Conservation (phyloP, 2,888 invertebrate species). For the Microctonus aethiopoides region DNA sequence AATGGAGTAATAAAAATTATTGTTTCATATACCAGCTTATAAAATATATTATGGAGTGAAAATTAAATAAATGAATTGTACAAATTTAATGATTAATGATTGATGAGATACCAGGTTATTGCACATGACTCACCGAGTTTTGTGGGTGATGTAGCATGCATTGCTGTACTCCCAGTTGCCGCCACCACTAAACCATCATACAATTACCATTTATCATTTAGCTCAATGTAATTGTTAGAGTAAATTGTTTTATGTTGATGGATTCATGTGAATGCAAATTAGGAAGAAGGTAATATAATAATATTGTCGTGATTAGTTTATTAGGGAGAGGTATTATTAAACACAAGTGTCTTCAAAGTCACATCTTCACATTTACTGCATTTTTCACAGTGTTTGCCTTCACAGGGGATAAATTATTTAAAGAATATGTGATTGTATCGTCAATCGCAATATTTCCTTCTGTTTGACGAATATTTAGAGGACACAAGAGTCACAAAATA, state of each 20-base stretch:
- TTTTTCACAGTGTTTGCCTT: conserved; percentile 51
- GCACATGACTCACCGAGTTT: conserved; percentile 64
- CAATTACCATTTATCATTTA: conserved; percentile 54
- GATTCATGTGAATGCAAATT: background rate
- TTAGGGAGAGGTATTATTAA: background rate
- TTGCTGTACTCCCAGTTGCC: conserved; percentile 63
- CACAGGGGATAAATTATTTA: no score
- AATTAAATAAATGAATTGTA: no score
- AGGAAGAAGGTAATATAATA: background rate
- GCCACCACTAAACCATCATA: conserved; percentile 66
- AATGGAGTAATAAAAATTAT: no score
- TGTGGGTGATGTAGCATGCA: conserved; percentile 66
- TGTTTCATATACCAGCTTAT: background rate
- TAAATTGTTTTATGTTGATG: background rate
- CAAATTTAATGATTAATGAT: conserved; percentile 41
- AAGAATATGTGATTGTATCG: no score
- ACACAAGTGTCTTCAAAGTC: background rate
- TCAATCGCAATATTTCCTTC: no score
- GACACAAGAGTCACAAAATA: background rate
- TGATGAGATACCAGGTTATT: conserved; percentile 45
- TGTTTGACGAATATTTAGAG: no score
- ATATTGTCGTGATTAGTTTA: background rate
- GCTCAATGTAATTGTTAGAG: conserved; percentile 14
- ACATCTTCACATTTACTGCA: conserved; percentile 45
- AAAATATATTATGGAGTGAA: background rate